Percentiles rank a stretch among this genome's conserved stretches.
phyloP scores from a whole-genome alignment of 2,888 invertebrate species.

The Lathronympha strigana region DNA sequence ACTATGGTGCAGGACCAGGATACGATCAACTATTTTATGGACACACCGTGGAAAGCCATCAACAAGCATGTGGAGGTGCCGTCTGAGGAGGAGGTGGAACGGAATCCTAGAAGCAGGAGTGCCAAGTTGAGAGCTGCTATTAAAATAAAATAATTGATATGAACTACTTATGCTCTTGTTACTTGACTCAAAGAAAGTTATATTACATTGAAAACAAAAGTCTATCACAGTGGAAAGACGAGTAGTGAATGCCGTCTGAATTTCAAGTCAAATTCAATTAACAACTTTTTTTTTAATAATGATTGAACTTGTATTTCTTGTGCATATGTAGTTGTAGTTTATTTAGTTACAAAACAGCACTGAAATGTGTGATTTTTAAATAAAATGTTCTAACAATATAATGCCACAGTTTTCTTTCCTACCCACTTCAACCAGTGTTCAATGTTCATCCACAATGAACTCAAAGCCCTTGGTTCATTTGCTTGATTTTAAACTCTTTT shows the following conservation, averaged over 20 bases:
- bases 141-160: slow-evolving; percentile 84
- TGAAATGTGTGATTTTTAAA: not conserved
- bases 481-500: no score
- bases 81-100: slow-evolving; percentile 87
- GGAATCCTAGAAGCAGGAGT: slow-evolving; percentile 94
- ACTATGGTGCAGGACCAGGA: slow-evolving; percentile 84
- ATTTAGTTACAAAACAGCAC: slow-evolving; percentile 5
- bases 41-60: slow-evolving; percentile 90
- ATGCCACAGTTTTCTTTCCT: not conserved
- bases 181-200: no score
- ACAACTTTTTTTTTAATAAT: not conserved
- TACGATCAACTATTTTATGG: slow-evolving; percentile 85
- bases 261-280: no score
- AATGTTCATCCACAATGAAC: no score
- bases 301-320: not conserved
- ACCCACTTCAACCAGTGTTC: not conserved
- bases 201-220: no score
- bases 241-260: no score
- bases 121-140: slow-evolving; percentile 94
- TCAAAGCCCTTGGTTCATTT: no score
- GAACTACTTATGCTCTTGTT: no score
- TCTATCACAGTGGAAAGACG: no score
- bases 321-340: not conserved
- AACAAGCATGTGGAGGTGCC: slow-evolving; percentile 93
- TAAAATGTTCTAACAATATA: not conserved